Base-by-base conservation (phyloP, 1,140 invertebrate species). In the Drosophila suzukii region DNA sequence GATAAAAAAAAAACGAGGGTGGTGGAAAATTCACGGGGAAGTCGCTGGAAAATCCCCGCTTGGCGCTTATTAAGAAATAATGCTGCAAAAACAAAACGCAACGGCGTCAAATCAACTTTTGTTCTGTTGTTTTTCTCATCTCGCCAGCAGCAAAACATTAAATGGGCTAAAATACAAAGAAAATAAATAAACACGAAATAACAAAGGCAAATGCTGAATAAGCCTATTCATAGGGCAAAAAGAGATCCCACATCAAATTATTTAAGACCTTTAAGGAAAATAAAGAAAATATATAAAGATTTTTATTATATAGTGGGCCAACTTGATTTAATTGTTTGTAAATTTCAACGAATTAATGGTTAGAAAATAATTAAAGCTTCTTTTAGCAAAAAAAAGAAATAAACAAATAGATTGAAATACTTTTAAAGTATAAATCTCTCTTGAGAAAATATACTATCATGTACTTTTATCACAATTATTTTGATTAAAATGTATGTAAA, bases 41-140 rank as follows among this genome's bases (percentile, higher is more conserved):
- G 6, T 11, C 20, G 46, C 20, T 51, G 17, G 49, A 57, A 66
- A 70, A 75, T 51, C 58, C 58, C 32, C 53, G 72, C 75, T 78
- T 75, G 82, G 67, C 71, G 85, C 86, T 86, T 90, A 90, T 90
- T 83, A 85, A 75, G 76, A 83, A 77, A 82, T 80, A 81, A 90
- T 86, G 82, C 67, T 90, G 73, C 56, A 81, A 83, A 89, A 89
- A 89, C 79, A 83, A 89, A 89, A 66, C 70, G 54, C 62, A 72
- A 73, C 43, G 73, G 76, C 79, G 79, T 83, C 84, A 83, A 88
- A 89, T 83, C 73, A 89, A 81, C 68, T 83, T 88, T 77, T 71
- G 57, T 72, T 86, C 44, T 17, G 32, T 20, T 65, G 32, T 20
- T 65, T 65, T 30, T 10, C n/a, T 11, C n/a, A 34, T 24, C 6